Evolutionary conservation across 1,140 invertebrate species (phyloP), one percentile per base, ranked within the genome.

Genomic region (Heliothis virescens): DNA sequence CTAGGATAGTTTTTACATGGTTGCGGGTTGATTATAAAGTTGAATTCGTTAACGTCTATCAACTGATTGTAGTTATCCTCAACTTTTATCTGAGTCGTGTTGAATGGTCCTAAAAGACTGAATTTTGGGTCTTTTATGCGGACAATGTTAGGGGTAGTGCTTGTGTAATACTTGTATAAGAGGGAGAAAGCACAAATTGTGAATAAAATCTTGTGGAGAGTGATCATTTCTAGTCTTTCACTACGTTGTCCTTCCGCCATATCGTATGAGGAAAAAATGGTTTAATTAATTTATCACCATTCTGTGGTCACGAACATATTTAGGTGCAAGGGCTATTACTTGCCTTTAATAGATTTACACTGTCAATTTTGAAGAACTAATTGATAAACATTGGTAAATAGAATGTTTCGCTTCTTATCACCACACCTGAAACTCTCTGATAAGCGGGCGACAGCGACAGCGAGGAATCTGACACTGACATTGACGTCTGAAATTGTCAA

Each of bases 31-130:
- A 96, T 93, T 16, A 88, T 90, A 86, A 96, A 96, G 62, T 89
- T 87, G 82, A 96, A 96, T 80, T 96, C 89, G 47, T 95, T 94
- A 48, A 96, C 86, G 88, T 96, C 95, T 76, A 96, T 96, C 50
- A 96, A 87, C 57, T 85, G 82, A 15, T 85, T 79, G 48, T 88
- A 86, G 5, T 75, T 76, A 81, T 89, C 88, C 15, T 86, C 72
- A 0, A 82, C 57, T n/a, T n/a, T 11, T 9, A 59, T 13, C 13
- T 86, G 47, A 7, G 81, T 79, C 15, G 69, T 65, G 59, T 87
- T 85, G 18, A 83, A 82, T 26, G 87, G 86, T 0, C 81, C 84
- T 9, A 87, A 62, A 53, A 85, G 12, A 11, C 73, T 76, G 48
- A 89, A 89, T 57, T 85, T 69, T 11, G 86, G 86, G 12, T 89